phyloP scores from a whole-genome alignment of 2,797 vertebrate genomes.

The Rhabdophis nuchalis region DNA sequence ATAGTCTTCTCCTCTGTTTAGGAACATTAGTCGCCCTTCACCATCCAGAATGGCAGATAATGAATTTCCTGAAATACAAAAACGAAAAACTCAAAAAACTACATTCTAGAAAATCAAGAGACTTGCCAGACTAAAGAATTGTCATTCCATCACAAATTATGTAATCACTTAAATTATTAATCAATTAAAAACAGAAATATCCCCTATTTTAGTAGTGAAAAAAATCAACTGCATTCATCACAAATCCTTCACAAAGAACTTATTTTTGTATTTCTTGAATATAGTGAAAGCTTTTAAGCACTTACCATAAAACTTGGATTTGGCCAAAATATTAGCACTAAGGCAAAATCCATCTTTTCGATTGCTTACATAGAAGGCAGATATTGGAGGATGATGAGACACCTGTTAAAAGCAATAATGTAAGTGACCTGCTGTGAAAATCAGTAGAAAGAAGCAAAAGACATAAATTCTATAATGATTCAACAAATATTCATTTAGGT shows the following conservation, averaged over 20 bases:
- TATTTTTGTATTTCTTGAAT: background rate
- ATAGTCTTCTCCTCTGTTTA: conserved; percentile 95
- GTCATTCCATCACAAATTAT: background rate
- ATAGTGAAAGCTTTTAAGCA: background rate
- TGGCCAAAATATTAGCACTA: conserved; percentile 96
- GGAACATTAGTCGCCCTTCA: conserved; percentile 89
- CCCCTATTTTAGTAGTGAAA: background rate
- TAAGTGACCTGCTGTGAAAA: background rate
- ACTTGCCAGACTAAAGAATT: background rate
- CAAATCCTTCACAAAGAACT: background rate
- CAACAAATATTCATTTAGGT: background rate
- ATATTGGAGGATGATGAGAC: conserved; percentile 97
- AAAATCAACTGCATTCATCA: background rate
- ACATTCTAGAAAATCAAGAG: background rate
- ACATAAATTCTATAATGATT: background rate
- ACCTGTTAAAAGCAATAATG: conserved; percentile 74
- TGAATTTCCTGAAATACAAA: conserved; percentile 85
- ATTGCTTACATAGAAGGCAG: conserved; percentile 97
- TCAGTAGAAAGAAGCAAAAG: background rate
- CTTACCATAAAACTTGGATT: conserved; percentile 98
- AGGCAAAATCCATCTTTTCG: conserved; percentile 98
- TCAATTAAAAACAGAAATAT: background rate
- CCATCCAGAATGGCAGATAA: conserved; percentile 94
- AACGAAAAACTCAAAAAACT: background rate
- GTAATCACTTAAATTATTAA: background rate